These are phyloP conservation scores for Crypturellus undulatus DNA, from an alignment of 2,113 vertebrate species.

Conservation along the genomic window DNA sequence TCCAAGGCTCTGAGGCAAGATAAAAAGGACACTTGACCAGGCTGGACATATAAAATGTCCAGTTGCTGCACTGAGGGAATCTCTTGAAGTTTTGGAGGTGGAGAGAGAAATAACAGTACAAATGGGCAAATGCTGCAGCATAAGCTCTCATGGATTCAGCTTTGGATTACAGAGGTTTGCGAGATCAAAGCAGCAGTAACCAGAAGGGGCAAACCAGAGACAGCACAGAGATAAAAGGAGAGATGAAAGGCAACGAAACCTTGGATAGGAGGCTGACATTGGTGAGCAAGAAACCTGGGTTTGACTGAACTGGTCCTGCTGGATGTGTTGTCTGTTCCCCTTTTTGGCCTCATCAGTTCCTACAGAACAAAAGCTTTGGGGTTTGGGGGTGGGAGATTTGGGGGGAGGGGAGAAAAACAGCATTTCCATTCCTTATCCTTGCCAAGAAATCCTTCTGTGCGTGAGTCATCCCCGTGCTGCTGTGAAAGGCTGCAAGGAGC, in stretches of 20 bases:
- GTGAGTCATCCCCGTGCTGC: background rate
- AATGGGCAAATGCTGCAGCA: background rate
- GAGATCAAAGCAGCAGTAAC: constrained; percentile 57
- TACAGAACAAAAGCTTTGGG: background rate
- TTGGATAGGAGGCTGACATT: background rate
- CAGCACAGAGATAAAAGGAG: constrained; percentile 42
- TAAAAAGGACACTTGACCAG: background rate
- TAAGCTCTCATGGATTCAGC: background rate
- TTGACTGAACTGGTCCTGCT: background rate
- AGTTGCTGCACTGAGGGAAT: background rate
- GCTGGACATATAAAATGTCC: background rate
- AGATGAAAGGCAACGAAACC: constrained; percentile 51
- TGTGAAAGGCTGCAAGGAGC: background rate
- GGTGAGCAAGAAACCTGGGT: background rate
- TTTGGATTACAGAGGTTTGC: constrained; percentile 39
- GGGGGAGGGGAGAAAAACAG: fast-evolving
- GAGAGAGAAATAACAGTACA: background rate
- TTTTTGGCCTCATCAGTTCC: background rate
- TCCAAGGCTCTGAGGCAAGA: background rate
- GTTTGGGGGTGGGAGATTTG: fast-evolving
- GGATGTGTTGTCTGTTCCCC: background rate
- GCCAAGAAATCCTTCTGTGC: background rate
- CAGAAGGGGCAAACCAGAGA: constrained; percentile 57
- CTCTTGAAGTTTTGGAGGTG: background rate
- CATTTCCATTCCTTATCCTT: background rate